Conservation (phyloP, 2,888 invertebrate genomes). For the Lepidochitona cinerea region DNA sequence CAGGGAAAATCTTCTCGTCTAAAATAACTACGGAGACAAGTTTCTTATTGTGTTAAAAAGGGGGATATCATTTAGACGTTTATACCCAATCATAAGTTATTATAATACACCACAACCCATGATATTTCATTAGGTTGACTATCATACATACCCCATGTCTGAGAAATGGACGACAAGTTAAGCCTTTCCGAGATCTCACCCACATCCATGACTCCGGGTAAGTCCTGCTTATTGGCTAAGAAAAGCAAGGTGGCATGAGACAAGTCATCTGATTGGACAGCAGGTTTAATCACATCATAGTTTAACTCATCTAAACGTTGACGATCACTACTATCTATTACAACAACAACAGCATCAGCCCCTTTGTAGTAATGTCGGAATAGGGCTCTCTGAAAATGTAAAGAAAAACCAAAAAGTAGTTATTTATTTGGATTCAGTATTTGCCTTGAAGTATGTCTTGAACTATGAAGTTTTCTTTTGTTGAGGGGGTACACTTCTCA, state of each 20-base stretch:
- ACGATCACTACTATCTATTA: slow-evolving; percentile 56
- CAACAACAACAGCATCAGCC: slow-evolving; percentile 61
- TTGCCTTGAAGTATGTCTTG: no score
- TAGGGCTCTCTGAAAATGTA: slow-evolving; percentile 50
- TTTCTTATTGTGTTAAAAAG: no score
- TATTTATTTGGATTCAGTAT: no score
- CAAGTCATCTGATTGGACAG: slow-evolving; percentile 53
- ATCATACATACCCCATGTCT: slow-evolving; percentile 57
- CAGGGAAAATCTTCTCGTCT: no score
- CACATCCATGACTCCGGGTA: slow-evolving; percentile 44
- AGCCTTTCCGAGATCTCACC: slow-evolving; percentile 51
- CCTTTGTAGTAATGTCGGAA: slow-evolving; percentile 64
- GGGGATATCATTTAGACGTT: no score
- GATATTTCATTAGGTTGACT: no score
- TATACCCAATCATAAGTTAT: no score
- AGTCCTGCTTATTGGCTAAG: slow-evolving; percentile 58
- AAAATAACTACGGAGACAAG: no score
- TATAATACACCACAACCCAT: no score
- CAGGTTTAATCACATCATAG: slow-evolving; percentile 61
- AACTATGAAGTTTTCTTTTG: no score
- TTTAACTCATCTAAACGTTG: slow-evolving; percentile 58
- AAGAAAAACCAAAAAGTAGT: not conserved
- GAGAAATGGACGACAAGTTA: slow-evolving; percentile 47
- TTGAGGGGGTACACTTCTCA: no score
- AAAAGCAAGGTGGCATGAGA: slow-evolving; percentile 52